phyloP scores from a whole-genome alignment of 2,113 vertebrate genomes.

The Lipophrys pholis region DNA sequence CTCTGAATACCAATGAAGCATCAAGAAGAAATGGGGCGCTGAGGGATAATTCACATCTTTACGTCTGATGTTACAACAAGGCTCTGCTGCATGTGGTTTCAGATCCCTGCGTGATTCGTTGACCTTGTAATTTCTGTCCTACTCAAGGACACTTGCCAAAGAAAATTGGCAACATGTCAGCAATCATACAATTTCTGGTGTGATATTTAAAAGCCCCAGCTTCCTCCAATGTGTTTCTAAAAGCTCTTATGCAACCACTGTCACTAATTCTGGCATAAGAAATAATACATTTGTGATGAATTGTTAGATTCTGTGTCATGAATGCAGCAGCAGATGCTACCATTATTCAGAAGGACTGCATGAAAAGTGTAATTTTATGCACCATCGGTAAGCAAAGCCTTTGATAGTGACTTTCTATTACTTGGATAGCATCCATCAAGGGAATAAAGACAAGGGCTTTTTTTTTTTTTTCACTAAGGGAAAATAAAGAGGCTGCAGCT shows the following conservation, averaged over 20 bases:
- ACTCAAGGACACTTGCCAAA: not conserved
- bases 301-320: not conserved
- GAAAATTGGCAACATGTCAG: not conserved
- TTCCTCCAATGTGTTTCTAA: not conserved
- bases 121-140: not conserved
- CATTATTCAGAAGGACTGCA: not conserved
- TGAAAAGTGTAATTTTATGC: constrained; percentile 27
- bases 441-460: not conserved
- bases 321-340: not conserved
- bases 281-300: not conserved
- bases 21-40: not conserved
- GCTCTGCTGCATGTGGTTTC: not conserved
- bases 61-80: too few relatives aligned
- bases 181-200: not conserved
- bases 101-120: not conserved
- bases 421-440: constrained; percentile 20
- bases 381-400: constrained; percentile 4
- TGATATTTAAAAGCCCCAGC: not conserved
- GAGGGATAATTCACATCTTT: not conserved
- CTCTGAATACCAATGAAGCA: not conserved
- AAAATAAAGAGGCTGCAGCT: constrained; percentile 27
- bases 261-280: not conserved
- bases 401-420: constrained; percentile 20
- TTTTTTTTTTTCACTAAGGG: constrained; percentile 1
- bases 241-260: not conserved